Base-by-base conservation (phyloP, 2,113 vertebrate species). In the Nycticryphes semicollaris region DNA sequence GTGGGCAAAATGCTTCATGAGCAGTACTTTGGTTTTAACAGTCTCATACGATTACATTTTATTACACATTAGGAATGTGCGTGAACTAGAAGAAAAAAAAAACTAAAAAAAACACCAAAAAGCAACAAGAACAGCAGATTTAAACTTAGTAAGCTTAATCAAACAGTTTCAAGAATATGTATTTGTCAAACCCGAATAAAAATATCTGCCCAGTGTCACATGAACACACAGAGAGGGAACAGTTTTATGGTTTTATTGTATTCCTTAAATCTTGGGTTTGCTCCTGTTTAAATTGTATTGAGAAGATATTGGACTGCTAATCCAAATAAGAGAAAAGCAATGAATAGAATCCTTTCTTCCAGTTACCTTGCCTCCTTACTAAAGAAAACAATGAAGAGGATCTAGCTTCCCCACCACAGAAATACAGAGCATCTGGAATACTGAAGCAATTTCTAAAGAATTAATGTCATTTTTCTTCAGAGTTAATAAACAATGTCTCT, bases 1-100 rank as follows among this genome's bases (percentile, higher is more conserved):
- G 41, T 21, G 35, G 84, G 35, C 6, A 5, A 84, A 92, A 90
- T 93, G 50, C 37, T 89, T 80, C 50, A 73, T 8, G 56, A 86
- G 79, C 68, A 78, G 35, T 79, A 68, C 64, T 94, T 95, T 39
- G 37, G 60, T 53, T 92, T 95, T 95, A 95, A 89, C 39, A 64
- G 48, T 57, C 81, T 95, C 31, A 54, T 84, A 84, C 60, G 28
- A 56, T 68, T 75, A 10, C 19, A 76, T 89, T 89, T 94, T 93
- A 91, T 73, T 87, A 83, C 0, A 0, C 54, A 77, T 51, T 94
- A 86, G 27, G 33, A 89, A 94, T 0, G 11, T 45, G 33, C 31
- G 73, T 73, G 62, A 85, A 82, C 69, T 81, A 87, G 94, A 82
- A 24, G 20, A 84, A 85, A 7, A 43, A 87, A 94, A 78, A 22